phyloP scores from a whole-genome alignment of 2,797 vertebrate species.

The Atherinosoma microstoma region DNA sequence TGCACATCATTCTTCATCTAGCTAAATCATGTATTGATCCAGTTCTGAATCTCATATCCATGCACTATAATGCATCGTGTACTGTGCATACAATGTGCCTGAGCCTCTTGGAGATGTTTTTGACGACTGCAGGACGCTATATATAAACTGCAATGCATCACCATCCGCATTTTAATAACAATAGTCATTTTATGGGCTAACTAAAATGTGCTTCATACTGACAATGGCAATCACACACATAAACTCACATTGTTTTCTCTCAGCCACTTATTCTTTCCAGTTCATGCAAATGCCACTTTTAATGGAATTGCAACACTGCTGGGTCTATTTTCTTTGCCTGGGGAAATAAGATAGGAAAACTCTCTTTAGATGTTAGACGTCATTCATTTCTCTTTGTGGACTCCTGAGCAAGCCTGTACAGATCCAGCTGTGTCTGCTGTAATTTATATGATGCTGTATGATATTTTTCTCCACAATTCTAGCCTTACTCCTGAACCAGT shows the following conservation, averaged over 20 bases:
- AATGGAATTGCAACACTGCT: slow-evolving; percentile 61
- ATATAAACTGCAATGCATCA: slow-evolving; percentile 61
- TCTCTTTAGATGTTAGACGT: slow-evolving; percentile 40
- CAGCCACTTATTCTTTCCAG: slow-evolving; percentile 16
- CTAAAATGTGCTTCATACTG: slow-evolving; percentile 72
- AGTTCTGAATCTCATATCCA: slow-evolving; percentile 70
- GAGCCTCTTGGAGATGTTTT: slow-evolving; percentile 52
- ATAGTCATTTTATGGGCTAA: slow-evolving; percentile 69
- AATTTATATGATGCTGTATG: slow-evolving; percentile 11
- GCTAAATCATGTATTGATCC: slow-evolving; percentile 78
- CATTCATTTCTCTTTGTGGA: slow-evolving; percentile 45
- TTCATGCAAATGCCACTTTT: slow-evolving; percentile 36
- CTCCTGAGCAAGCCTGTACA: slow-evolving; percentile 28
- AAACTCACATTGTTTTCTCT: slow-evolving; percentile 55
- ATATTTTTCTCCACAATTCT: slow-evolving; percentile 4
- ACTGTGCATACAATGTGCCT: slow-evolving; percentile 50
- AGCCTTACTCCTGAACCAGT: not conserved
- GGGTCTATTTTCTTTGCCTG: slow-evolving; percentile 50
- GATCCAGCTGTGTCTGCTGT: slow-evolving; percentile 16
- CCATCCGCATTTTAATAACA: slow-evolving; percentile 72
- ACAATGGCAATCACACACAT: slow-evolving; percentile 51
- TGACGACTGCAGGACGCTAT: slow-evolving; percentile 48
- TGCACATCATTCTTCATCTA: slow-evolving; percentile 76
- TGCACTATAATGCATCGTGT: slow-evolving; percentile 64
- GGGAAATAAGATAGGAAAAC: slow-evolving; percentile 51